These are phyloP conservation scores for Falco punctatus DNA, from an alignment of 2,113 vertebrate genomes.

Conservation along the genomic window DNA sequence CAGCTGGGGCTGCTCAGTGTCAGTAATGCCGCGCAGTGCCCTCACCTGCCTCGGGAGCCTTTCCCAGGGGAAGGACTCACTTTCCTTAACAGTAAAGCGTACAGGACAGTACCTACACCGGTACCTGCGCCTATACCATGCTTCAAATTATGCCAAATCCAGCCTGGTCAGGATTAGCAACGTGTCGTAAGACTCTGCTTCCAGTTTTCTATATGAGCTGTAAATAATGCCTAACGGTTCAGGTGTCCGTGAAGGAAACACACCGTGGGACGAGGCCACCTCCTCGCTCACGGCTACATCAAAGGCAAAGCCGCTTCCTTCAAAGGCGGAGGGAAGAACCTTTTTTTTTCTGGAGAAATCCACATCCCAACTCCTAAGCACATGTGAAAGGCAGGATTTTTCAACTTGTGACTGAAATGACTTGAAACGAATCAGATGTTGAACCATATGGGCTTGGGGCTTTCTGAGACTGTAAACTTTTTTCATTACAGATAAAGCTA, in stretches of 20 bases:
- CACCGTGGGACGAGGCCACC: neutral
- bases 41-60: neutral
- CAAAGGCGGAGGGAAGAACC: slow-evolving; percentile 19
- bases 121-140: neutral
- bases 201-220: neutral
- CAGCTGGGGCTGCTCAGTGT: neutral
- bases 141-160: neutral
- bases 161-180: neutral
- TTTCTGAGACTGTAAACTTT: neutral
- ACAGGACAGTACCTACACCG: neutral
- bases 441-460: slow-evolving; percentile 42
- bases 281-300: neutral
- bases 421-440: slow-evolving; percentile 71
- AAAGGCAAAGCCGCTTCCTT: slow-evolving; percentile 47
- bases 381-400: slow-evolving; percentile 25
- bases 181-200: neutral
- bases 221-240: neutral
- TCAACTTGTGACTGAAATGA: slow-evolving; percentile 27
- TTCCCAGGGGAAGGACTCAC: neutral
- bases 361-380: slow-evolving; percentile 28
- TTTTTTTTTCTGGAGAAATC: neutral
- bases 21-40: neutral
- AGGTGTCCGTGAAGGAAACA: neutral
- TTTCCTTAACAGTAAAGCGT: neutral
- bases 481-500: neutral